A percentile compares a stretch with the other conserved stretches of the same genome.
phyloP scores from a whole-genome alignment of 2,888 invertebrate genomes.

The Clistopyga incitator region DNA sequence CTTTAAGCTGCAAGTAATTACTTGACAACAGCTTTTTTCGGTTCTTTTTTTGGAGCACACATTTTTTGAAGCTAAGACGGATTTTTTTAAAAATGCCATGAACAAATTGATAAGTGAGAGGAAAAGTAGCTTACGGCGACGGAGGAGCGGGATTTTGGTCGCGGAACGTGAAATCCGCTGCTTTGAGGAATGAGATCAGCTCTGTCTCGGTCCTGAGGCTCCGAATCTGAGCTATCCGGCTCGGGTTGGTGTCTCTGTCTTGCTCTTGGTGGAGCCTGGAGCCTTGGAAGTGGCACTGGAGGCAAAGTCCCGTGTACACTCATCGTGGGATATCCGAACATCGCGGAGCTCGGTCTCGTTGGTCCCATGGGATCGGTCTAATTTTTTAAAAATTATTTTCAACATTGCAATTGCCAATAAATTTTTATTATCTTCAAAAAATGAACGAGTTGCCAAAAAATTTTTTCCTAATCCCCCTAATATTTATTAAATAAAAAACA shows the following conservation, averaged over 20 bases:
- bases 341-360: constrained; percentile 93
- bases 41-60: no score
- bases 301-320: constrained; percentile 86
- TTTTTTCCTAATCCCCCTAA: no score
- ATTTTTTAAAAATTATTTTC: no score
- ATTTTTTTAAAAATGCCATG: not conserved
- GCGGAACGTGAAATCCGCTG: constrained; percentile 90
- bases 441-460: no score
- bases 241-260: constrained; percentile 79
- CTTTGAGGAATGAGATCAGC: constrained; percentile 89
- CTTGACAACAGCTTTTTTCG: no score
- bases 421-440: no score
- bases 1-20: no score
- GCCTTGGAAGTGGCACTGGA: constrained; percentile 91
- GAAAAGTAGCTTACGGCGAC: constrained; percentile 85
- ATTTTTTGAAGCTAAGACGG: no score
- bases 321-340: constrained; percentile 91
- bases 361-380: constrained; percentile 90
- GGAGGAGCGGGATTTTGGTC: constrained; percentile 93
- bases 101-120: no score
- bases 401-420: no score
- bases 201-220: constrained; percentile 88
- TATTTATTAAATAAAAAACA: no score
- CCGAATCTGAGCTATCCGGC: constrained; percentile 83
- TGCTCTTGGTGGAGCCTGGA: constrained; percentile 82